Conservation (phyloP, 2,113 vertebrate genomes). For the Gallinago paraguaiae region DNA sequence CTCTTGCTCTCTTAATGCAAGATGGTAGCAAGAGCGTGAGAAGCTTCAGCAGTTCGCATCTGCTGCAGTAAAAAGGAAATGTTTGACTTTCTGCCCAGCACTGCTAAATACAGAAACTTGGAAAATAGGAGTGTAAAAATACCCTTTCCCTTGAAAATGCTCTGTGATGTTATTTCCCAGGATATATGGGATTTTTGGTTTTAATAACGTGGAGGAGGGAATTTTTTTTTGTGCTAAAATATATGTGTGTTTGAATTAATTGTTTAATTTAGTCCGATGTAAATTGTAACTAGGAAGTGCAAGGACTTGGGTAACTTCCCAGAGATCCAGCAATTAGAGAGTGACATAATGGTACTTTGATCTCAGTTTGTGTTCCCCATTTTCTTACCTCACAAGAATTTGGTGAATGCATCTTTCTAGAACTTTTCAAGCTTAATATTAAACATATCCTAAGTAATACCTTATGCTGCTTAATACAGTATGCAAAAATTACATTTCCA, state of each 20-base stretch:
- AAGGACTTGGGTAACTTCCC: background rate
- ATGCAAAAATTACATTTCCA: background rate
- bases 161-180: constrained; percentile 39
- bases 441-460: background rate
- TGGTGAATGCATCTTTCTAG: background rate
- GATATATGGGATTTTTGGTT: background rate
- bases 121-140: constrained; percentile 32
- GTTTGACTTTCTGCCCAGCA: constrained; percentile 62
- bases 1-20: background rate
- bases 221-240: background rate
- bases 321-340: background rate
- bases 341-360: background rate
- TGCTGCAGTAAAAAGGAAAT: constrained; percentile 37
- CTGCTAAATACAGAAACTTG: constrained; percentile 54
- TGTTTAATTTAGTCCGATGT: background rate
- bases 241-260: background rate
- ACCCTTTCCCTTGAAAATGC: constrained; percentile 53
- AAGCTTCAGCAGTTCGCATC: constrained; percentile 42
- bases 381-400: background rate
- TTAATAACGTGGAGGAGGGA: background rate
- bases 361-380: background rate
- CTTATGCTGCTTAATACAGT: background rate
- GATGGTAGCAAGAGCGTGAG: constrained; percentile 57
- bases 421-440: background rate
- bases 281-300: background rate